phyloP scores from a whole-genome alignment of 2,113 vertebrate species.

The Talpa occidentalis region DNA sequence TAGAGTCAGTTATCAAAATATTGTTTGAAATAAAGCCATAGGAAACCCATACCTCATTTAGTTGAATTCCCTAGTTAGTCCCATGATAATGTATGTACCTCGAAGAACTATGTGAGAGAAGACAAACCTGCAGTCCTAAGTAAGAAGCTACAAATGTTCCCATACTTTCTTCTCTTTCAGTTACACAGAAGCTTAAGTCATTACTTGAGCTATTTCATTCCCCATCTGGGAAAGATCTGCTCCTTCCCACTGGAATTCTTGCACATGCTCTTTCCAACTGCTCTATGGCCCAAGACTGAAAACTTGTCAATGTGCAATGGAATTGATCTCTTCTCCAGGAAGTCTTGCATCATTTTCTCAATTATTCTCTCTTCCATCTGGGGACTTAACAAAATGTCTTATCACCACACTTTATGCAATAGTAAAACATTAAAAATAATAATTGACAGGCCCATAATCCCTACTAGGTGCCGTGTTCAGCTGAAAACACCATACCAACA shows the following conservation, averaged over 20 bases:
- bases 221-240: neutral
- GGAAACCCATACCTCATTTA: neutral
- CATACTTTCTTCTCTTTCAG: neutral
- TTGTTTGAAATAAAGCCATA: neutral
- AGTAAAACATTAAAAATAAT: neutral
- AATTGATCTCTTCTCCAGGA: neutral
- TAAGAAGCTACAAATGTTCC: neutral
- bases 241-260: neutral
- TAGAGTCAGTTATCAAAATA: neutral
- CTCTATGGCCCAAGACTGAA: neutral
- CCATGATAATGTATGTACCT: accelerated
- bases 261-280: neutral
- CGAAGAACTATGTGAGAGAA: neutral
- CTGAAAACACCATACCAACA: neutral
- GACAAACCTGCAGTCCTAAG: neutral
- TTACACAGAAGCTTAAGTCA: neutral
- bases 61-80: neutral
- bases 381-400: neutral
- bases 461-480: neutral
- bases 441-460: neutral
- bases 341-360: neutral
- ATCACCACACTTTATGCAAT: neutral
- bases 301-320: neutral
- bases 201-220: neutral
- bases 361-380: neutral